A percentile compares a stretch with the other conserved stretches of the same genome.
Conservation (phyloP, 2,113 vertebrate species). For the Entomyzon cyanotis region DNA sequence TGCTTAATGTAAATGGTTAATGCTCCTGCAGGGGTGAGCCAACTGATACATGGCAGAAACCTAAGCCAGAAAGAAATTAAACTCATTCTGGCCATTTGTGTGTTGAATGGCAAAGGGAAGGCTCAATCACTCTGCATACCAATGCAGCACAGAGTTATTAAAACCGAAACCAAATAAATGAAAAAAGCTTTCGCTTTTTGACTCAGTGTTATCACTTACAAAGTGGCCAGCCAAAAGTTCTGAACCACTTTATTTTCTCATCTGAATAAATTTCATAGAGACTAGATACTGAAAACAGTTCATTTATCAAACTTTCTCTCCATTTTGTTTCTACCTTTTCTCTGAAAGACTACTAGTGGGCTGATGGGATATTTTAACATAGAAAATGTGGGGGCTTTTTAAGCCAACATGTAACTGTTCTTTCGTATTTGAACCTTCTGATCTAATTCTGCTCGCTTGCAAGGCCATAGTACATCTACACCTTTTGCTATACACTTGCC, state of each 20-base stretch:
- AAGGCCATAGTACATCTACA: neutral
- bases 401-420: neutral
- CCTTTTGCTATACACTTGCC: neutral
- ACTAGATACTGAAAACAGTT: neutral
- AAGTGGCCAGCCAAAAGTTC: neutral
- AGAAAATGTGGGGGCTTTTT: neutral
- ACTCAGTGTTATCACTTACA: neutral
- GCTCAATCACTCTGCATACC: neutral
- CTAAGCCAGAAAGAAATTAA: neutral
- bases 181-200: neutral
- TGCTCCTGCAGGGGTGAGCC: neutral
- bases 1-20: neutral
- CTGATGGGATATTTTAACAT: neutral
- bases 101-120: neutral
- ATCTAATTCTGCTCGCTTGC: neutral
- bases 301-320: neutral
- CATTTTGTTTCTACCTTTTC: neutral
- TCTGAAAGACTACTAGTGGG: neutral
- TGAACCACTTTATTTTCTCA: neutral
- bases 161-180: neutral
- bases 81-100: neutral
- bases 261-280: neutral
- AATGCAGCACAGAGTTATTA: neutral
- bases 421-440: neutral
- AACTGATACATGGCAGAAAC: neutral